These are phyloP conservation scores for Rosalia funebris DNA, from an alignment of 2,888 invertebrate genomes.

Conservation along the genomic window DNA sequence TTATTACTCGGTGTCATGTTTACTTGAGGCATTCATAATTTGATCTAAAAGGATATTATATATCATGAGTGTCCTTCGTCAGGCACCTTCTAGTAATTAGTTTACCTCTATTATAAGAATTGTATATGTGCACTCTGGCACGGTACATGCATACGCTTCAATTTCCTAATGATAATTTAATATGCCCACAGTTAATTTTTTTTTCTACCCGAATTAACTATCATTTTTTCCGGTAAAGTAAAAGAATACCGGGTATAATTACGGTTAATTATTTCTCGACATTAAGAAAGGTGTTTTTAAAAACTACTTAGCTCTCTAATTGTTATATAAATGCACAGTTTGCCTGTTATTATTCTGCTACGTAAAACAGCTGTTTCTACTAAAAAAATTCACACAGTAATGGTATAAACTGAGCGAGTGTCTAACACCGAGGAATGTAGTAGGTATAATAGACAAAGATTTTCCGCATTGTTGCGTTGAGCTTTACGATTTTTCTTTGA, in stretches of 20 bases:
- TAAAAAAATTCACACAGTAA: constrained; percentile 7
- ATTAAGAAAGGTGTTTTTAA: constrained; percentile 50
- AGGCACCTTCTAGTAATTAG: constrained; percentile 21
- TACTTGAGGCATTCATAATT: constrained; percentile 22
- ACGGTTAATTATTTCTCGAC: constrained; percentile 43
- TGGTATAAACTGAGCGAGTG: background rate
- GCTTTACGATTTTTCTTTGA: background rate
- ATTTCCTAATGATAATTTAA: constrained; percentile 46
- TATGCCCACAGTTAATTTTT: constrained; percentile 40
- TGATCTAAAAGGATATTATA: constrained; percentile 27
- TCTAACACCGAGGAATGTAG: background rate
- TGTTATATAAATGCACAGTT: constrained; percentile 42
- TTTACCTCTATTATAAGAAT: constrained; percentile 19
- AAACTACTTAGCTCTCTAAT: constrained; percentile 48
- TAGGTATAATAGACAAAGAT: background rate
- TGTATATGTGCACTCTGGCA: constrained; percentile 19
- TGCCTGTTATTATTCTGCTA: constrained; percentile 31
- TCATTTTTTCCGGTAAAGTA: constrained; percentile 46
- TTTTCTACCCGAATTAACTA: constrained; percentile 32
- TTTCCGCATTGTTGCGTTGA: constrained; percentile 2
- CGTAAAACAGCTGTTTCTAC: constrained; percentile 15
- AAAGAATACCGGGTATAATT: constrained; percentile 39
- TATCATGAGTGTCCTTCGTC: constrained; percentile 28
- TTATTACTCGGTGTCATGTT: constrained; percentile 21
- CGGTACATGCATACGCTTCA: constrained; percentile 15